These are phyloP conservation scores for Sarcophaga variegata DNA, from an alignment of 2,888 invertebrate genomes.

Conservation along the genomic window DNA sequence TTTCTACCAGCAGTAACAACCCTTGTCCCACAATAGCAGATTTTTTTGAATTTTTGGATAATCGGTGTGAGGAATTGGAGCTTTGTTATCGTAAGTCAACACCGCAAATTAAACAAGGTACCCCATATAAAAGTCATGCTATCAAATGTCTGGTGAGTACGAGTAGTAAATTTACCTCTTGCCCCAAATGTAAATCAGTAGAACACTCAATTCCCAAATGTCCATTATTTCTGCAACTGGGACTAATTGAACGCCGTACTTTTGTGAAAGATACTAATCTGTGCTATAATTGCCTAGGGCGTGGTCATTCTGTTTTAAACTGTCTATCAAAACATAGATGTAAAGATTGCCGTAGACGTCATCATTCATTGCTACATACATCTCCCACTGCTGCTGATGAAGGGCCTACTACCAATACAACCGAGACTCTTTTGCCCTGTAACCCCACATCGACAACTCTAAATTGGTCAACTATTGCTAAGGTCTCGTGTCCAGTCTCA, in stretches of 20 bases:
- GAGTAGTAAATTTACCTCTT: background rate
- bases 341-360: slow-evolving; percentile 20
- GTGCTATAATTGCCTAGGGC: slow-evolving; percentile 24
- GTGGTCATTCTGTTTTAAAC: background rate
- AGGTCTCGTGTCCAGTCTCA: slow-evolving; percentile 22
- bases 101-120: background rate
- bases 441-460: too few relatives aligned
- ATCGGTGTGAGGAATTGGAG: slow-evolving; percentile 35
- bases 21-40: slow-evolving; percentile 34
- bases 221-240: background rate
- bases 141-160: slow-evolving; percentile 40
- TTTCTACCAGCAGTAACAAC: slow-evolving; percentile 41
- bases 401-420: background rate
- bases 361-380: slow-evolving; percentile 24
- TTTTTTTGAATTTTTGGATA: slow-evolving; percentile 49
- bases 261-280: slow-evolving; percentile 23
- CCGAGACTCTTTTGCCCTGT: too few relatives aligned
- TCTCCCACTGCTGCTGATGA: background rate
- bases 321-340: background rate
- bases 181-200: slow-evolving; percentile 23
- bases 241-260: slow-evolving; percentile 27
- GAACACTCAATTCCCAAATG: slow-evolving; percentile 48
- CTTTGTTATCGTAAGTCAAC: slow-evolving; percentile 24
- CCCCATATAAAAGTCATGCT: background rate
- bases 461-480: background rate